Evolutionary conservation across 2,797 vertebrate species (phyloP).

Genomic region (Kryptolebias ocellatus): DNA sequence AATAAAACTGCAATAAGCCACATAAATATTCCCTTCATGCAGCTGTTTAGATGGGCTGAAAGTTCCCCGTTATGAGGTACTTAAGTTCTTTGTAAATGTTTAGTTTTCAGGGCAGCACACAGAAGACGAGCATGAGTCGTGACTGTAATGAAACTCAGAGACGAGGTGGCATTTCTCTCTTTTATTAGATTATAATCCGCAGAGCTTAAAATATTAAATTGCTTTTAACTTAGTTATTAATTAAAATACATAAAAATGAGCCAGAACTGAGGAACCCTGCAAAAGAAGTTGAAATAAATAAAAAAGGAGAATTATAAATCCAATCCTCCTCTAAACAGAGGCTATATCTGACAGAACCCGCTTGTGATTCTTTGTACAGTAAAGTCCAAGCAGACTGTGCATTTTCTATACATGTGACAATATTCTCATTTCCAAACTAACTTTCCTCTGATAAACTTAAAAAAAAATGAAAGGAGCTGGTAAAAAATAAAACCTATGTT

Average conservation of each 20-base stretch:
- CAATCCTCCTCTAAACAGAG: conserved; percentile 78
- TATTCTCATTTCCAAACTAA: conserved; percentile 67
- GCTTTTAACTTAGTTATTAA: conserved; percentile 89
- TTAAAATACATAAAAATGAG: conserved; percentile 89
- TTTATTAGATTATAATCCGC: conserved; percentile 90
- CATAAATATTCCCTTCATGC: too few species aligned
- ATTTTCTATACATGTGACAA: conserved; percentile 74
- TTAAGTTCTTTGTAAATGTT: too few species aligned
- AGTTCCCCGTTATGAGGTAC: too few species aligned
- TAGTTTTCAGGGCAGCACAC: too few species aligned
- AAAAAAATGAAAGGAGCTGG: conserved; percentile 54
- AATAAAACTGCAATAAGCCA: too few species aligned
- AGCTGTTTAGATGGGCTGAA: too few species aligned
- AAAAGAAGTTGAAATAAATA: conserved; percentile 82
- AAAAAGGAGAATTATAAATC: conserved; percentile 80
- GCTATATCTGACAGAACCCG: conserved; percentile 77
- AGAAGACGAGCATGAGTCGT: too few species aligned
- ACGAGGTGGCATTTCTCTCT: conserved; percentile 76
- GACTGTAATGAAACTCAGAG: conserved; percentile 28
- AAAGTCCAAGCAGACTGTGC: conserved; percentile 80
- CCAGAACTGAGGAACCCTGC: conserved; percentile 86
- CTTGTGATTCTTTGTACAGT: conserved; percentile 79
- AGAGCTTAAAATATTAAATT: conserved; percentile 88
- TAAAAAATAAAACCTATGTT: conserved; percentile 47
- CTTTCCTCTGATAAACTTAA: conserved; percentile 69